phyloP scores from a whole-genome alignment of 2,888 invertebrate species.

The Metallyticus violacea region DNA sequence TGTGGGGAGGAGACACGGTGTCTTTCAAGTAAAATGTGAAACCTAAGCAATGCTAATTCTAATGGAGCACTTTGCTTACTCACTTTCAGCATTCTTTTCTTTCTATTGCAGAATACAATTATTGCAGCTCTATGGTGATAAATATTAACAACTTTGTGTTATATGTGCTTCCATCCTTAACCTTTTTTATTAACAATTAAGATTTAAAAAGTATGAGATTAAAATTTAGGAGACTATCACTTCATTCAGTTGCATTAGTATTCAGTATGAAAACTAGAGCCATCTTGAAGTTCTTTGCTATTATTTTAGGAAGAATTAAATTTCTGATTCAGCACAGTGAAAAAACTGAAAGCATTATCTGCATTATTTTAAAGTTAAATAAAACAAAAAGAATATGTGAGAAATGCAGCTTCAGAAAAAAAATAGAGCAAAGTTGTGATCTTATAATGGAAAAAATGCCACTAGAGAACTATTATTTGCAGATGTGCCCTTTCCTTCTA shows the following conservation, averaged over 20 bases:
- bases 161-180: background rate
- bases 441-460: background rate
- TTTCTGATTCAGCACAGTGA: background rate
- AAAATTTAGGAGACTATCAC: background rate
- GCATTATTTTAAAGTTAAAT: no score
- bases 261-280: background rate
- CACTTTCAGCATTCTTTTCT: background rate
- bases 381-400: no score
- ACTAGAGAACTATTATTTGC: background rate
- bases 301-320: background rate
- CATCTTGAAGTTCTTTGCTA: background rate
- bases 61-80: no score
- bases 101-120: background rate
- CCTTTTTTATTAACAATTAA: background rate
- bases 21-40: background rate
- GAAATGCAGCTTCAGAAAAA: no score
- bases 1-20: background rate
- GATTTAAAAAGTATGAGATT: background rate
- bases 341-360: background rate
- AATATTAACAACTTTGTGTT: no score
- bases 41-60: background rate
- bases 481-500: background rate
- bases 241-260: background rate
- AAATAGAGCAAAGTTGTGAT: background rate
- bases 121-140: background rate